These are phyloP conservation scores for Erynnis tages DNA, from an alignment of 2,888 invertebrate genomes.

Conservation along the genomic window DNA sequence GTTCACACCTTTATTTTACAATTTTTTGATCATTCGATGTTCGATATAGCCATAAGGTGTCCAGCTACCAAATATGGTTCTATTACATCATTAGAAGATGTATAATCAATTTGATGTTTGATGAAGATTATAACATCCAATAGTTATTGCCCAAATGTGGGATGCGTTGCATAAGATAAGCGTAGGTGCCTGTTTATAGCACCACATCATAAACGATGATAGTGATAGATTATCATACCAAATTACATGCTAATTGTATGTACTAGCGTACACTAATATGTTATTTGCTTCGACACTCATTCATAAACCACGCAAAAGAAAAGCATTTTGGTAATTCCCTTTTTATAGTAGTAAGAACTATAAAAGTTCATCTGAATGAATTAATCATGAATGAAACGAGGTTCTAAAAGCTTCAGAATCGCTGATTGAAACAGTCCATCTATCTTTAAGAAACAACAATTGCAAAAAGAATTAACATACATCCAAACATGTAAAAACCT, in stretches of 20 bases:
- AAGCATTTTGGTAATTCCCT: too few relatives aligned
- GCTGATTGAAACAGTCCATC: too few relatives aligned
- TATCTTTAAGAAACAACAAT: too few relatives aligned
- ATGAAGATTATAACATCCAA: not conserved
- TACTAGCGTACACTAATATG: too few relatives aligned
- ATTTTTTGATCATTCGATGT: not conserved
- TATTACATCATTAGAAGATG: constrained; percentile 11
- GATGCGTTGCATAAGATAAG: constrained; percentile 1
- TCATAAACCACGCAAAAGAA: too few relatives aligned
- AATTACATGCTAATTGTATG: not conserved
- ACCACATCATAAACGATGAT: constrained; percentile 1
- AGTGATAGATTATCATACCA: not conserved
- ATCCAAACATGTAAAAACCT: too few relatives aligned
- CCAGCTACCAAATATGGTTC: constrained; percentile 3
- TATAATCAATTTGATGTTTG: not conserved
- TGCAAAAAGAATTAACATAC: too few relatives aligned
- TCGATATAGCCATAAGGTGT: not conserved
- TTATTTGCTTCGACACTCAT: too few relatives aligned
- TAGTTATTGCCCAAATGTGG: constrained; percentile 21
- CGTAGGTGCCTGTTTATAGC: constrained; percentile 13
- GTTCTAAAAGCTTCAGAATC: too few relatives aligned
- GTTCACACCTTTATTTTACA: not conserved
- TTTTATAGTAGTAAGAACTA: too few relatives aligned
- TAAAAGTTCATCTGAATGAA: too few relatives aligned
- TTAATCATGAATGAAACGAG: too few relatives aligned